Conservation (phyloP, 2,113 vertebrate genomes). For the Cricetomys ansorgei region DNA sequence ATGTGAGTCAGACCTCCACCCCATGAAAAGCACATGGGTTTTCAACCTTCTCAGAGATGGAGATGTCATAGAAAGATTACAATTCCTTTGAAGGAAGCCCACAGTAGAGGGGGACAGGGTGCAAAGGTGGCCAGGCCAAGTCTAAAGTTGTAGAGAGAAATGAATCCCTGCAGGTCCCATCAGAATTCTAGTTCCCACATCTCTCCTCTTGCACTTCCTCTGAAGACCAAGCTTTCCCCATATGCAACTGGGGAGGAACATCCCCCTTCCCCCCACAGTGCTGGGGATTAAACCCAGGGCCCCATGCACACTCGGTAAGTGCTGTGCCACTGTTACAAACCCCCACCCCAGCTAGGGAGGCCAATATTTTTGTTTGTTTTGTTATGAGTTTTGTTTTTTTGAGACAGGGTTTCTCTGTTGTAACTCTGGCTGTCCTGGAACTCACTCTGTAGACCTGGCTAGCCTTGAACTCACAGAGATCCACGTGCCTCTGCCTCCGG, state of each 20-base stretch:
- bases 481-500: too few relatives aligned
- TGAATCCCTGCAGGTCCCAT: fast-evolving
- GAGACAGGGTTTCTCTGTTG: too few relatives aligned
- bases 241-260: neutral
- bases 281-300: neutral
- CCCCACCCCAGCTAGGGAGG: neutral
- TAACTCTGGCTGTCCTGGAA: too few relatives aligned
- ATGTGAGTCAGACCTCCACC: neutral
- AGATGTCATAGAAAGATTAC: slow-evolving; percentile 18
- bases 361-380: too few relatives aligned
- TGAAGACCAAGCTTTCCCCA: neutral
- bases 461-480: too few relatives aligned
- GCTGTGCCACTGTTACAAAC: neutral
- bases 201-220: neutral
- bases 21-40: neutral
- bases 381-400: too few relatives aligned
- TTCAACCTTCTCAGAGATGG: neutral
- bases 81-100: neutral
- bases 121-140: neutral
- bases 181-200: too few relatives aligned
- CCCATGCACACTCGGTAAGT: neutral
- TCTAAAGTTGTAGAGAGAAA: neutral
- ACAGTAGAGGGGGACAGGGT: neutral
- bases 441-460: too few relatives aligned
- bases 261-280: neutral